Base-by-base conservation (phyloP, 2,797 vertebrate genomes). In the Philypnodon macrostomus region DNA sequence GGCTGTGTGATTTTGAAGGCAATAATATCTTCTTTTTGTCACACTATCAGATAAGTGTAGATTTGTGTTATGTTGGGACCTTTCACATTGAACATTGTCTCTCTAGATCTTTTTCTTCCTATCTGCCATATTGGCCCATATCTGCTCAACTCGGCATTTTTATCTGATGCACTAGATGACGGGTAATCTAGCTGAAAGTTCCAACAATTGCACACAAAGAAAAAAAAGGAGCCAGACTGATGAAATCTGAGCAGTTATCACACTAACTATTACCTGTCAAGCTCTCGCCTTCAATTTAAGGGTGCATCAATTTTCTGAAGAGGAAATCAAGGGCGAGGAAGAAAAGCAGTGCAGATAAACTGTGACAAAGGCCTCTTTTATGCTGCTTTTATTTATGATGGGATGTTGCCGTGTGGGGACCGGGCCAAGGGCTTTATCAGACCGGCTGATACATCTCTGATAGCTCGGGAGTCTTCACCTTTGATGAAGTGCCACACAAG, bases 211-310 rank as follows among this genome's bases (percentile, higher is more conserved):
- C 91, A 91, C 90, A 90, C 87, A 89, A 84, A 93, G 89, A 90
- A 46, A 57, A 64, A 58, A 65, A 75, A 69, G 67, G 69, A 67
- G 90, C 89, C 77, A 73, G 85, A 90, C 93, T 97, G 95, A 97
- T 96, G 94, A 98, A 97, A 98, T 98, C 94, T 94, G 92, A 95
- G 93, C 92, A 95, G 95, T 98, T 96, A 97, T 97, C 94, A 94
- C 91, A 92, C 92, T 95, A 95, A 97, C 95, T 93, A 98, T 97
- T 95, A 95, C 95, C 95, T 98, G 95, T 95, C 95, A 95, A 94
- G 90, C 90, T 87, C 93, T 93, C 92, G 79, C 93, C 93, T 96
- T 98, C 94, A 95, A 94, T 97, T 95, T 96, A 94, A 95, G 92
- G 93, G 93, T 89, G 90, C 94, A 97, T 97, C 94, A 95, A 96